Percentiles rank a stretch among this genome's conserved stretches.
Evolutionary conservation across 2,888 invertebrate genomes (phyloP).

Genomic region (Polydrusus tereticollis): DNA sequence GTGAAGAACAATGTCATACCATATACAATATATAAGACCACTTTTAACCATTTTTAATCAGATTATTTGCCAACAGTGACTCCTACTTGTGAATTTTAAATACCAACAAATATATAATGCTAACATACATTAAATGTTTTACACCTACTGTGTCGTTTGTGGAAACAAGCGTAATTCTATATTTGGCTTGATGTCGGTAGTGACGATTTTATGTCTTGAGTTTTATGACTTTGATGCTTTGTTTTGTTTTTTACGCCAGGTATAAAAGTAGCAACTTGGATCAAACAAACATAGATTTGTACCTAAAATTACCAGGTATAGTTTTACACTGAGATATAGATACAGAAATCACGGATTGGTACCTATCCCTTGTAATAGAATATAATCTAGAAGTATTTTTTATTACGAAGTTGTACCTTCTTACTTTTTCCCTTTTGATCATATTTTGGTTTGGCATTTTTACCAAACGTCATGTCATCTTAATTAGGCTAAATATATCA

Average conservation of each 20-base stretch:
- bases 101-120: slow-evolving; percentile 28
- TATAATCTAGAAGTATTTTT: too few relatives aligned
- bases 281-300: too few relatives aligned
- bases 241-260: neutral
- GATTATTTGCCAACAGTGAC: slow-evolving; percentile 43
- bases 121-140: slow-evolving; percentile 8
- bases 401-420: too few relatives aligned
- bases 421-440: too few relatives aligned
- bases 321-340: too few relatives aligned
- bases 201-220: neutral
- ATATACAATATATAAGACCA: slow-evolving; percentile 35
- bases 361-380: too few relatives aligned
- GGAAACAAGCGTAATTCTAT: slow-evolving; percentile 16
- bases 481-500: too few relatives aligned
- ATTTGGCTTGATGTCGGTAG: slow-evolving; percentile 16
- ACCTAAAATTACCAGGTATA: too few relatives aligned
- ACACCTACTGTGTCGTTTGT: slow-evolving; percentile 31
- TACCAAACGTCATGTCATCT: too few relatives aligned
- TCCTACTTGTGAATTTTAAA: slow-evolving; percentile 45
- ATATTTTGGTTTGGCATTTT: too few relatives aligned
- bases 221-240: neutral
- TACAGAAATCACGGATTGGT: too few relatives aligned
- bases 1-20: slow-evolving; percentile 42
- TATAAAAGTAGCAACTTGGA: neutral
- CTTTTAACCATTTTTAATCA: slow-evolving; percentile 39